A percentile compares a stretch with the other conserved stretches of the same genome.
These are phyloP conservation scores for Petrolisthes cinctipes DNA, from an alignment of 2,888 invertebrate genomes.

Conservation along the genomic window DNA sequence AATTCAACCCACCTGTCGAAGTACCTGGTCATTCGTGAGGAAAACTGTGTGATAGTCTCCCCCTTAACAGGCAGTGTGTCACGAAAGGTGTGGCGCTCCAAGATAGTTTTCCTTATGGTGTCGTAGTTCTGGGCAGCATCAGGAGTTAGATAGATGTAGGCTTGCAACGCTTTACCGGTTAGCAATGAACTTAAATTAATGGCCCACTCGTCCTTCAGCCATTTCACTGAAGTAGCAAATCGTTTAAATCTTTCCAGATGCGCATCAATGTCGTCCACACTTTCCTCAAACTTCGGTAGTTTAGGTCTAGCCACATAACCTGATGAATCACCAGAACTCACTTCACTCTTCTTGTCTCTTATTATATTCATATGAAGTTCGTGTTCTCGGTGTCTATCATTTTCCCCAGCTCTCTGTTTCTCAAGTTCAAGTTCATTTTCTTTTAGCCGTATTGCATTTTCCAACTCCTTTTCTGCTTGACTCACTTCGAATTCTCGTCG, in stretches of 20 bases:
- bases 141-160: background rate
- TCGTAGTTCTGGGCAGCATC: background rate
- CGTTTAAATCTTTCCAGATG: background rate
- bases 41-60: background rate
- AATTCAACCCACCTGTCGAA: background rate
- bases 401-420: background rate
- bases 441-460: too few species aligned
- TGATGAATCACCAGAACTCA: too few species aligned
- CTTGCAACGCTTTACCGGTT: slow-evolving; percentile 5
- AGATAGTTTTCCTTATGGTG: background rate
- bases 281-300: background rate
- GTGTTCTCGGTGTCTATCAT: background rate
- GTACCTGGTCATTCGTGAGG: background rate
- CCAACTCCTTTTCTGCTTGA: too few species aligned
- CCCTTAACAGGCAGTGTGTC: background rate
- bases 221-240: background rate
- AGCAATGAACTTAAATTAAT: background rate
- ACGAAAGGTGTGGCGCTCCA: background rate
- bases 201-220: background rate
- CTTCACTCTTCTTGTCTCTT: background rate
- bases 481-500: too few species aligned
- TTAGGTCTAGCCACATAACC: background rate
- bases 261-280: background rate
- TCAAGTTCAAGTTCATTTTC: background rate
- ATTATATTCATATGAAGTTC: background rate